A percentile compares a stretch with the other conserved stretches of the same genome.
Evolutionary conservation across 2,888 invertebrate species (phyloP).

Genomic region (Scaptomyza caliginosa): DNA sequence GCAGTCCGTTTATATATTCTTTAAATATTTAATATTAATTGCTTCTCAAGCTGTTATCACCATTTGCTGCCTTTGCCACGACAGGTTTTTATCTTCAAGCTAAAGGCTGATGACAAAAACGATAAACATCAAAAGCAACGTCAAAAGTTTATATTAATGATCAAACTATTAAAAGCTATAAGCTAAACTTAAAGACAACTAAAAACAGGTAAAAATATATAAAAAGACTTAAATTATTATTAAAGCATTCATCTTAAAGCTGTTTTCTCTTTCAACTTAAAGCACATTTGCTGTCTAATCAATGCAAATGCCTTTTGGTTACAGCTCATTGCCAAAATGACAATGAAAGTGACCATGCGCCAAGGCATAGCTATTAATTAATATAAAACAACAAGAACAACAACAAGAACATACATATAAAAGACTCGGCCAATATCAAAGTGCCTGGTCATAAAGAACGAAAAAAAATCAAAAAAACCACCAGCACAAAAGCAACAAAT

Average conservation of each 20-base stretch:
- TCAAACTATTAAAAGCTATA: neutral
- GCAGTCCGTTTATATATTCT: neutral
- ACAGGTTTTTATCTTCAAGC: neutral
- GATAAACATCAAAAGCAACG: neutral
- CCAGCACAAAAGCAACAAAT: slow-evolving; percentile 65
- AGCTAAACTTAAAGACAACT: neutral
- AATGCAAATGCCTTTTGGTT: slow-evolving; percentile 56
- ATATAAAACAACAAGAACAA: slow-evolving; percentile 26
- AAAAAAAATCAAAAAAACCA: too few species aligned
- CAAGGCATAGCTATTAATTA: slow-evolving; percentile 59
- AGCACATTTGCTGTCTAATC: slow-evolving; percentile 54
- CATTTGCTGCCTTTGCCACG: neutral
- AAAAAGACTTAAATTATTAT: neutral
- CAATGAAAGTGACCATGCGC: slow-evolving; percentile 56
- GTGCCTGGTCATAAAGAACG: slow-evolving; percentile 38
- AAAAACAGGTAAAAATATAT: neutral
- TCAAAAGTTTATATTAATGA: neutral
- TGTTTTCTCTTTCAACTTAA: slow-evolving; percentile 8
- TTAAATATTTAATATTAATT: neutral
- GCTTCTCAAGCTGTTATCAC: neutral
- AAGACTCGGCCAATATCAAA: slow-evolving; percentile 36
- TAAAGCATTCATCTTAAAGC: slow-evolving; percentile 6
- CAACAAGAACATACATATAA: slow-evolving; percentile 34
- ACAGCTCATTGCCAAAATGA: slow-evolving; percentile 59
- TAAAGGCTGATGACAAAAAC: neutral